A percentile compares a stretch with the other conserved stretches of the same genome.
phyloP scores from a whole-genome alignment of 1,140 invertebrate genomes.

The Musca vetustissima region DNA sequence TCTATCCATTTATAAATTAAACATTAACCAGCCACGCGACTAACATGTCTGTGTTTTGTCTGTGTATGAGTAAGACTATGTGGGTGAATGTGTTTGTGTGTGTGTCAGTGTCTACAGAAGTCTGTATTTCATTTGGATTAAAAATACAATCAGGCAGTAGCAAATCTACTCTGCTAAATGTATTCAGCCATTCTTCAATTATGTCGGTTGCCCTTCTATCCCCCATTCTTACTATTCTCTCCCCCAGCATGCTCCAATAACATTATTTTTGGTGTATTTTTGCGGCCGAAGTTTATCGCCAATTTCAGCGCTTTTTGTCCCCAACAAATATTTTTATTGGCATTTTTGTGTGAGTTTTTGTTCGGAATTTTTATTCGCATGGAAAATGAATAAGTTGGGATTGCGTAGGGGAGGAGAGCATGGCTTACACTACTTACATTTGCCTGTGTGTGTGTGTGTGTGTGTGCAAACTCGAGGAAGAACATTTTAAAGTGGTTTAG shows the following conservation, averaged over 20 bases:
- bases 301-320: constrained; percentile 17
- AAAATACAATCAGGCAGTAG: constrained; percentile 9
- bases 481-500: not conserved
- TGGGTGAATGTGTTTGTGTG: too few species aligned
- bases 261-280: constrained; percentile 10
- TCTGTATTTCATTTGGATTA: constrained; percentile 2
- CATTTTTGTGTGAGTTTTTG: not conserved
- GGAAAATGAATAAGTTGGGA: too few species aligned
- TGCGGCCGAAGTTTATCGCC: constrained; percentile 15
- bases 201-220: not conserved
- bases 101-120: too few species aligned
- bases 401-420: too few species aligned
- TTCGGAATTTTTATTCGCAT: not conserved
- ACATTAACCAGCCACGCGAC: constrained; percentile 21
- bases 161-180: too few species aligned
- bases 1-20: constrained; percentile 22
- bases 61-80: not conserved
- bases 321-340: constrained; percentile 1
- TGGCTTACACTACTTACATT: too few species aligned
- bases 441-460: not conserved
- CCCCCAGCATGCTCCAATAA: not conserved
- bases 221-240: not conserved
- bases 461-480: not conserved
- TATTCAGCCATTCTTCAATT: constrained; percentile 16
- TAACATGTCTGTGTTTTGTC: not conserved